phyloP scores from a whole-genome alignment of 2,797 vertebrate genomes.

The Acomys russatus region DNA sequence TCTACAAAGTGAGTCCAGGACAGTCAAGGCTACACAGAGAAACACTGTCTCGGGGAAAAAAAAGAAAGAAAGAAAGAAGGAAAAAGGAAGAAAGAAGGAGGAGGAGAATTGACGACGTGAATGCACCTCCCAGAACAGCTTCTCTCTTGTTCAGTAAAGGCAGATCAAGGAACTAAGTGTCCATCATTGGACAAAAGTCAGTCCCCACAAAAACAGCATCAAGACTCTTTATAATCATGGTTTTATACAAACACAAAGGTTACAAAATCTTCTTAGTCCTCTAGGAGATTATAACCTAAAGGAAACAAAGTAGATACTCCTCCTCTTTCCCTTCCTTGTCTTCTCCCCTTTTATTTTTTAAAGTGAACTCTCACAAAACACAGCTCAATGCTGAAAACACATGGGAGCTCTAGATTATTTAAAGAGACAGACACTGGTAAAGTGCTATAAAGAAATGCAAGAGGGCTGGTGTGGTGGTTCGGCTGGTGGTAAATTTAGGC shows the following conservation, averaged over 20 bases:
- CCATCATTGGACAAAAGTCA: neutral
- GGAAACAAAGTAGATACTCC: neutral
- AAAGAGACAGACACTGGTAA: neutral
- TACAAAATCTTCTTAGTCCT: neutral
- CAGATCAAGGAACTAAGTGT: neutral
- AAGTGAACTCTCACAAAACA: neutral
- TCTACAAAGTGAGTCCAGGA: too few relatives aligned
- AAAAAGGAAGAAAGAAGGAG: too few relatives aligned
- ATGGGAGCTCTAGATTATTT: neutral
- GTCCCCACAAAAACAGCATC: neutral
- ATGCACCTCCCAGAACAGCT: neutral
- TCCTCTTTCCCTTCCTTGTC: neutral
- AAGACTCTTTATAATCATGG: neutral
- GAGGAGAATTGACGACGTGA: too few relatives aligned
- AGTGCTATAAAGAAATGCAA: neutral
- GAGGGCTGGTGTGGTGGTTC: neutral
- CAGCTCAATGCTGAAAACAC: accelerated
- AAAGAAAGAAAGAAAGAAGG: too few relatives aligned
- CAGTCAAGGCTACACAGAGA: too few relatives aligned
- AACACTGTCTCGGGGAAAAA: too few relatives aligned
- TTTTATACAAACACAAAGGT: neutral
- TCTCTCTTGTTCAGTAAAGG: neutral
- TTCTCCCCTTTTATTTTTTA: neutral
- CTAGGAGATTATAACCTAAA: neutral
- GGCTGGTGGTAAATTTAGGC: neutral